Conservation (phyloP, 2,113 vertebrate species). For the Epinephelus moara region DNA sequence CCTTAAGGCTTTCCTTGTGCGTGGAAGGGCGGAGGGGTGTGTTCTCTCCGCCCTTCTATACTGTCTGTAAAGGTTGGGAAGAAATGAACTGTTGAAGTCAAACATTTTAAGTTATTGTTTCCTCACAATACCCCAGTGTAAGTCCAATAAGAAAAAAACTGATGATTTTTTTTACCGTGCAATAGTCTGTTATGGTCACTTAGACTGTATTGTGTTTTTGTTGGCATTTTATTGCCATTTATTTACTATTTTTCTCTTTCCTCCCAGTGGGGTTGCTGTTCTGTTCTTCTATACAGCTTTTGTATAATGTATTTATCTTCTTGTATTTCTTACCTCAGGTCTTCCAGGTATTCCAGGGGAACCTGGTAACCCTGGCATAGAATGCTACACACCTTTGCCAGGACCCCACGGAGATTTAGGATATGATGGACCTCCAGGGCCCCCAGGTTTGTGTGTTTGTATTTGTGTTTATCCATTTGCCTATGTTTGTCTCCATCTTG, state of each 20-base stretch:
- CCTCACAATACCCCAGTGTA: neutral
- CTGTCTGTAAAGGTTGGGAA: neutral
- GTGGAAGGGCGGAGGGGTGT: too few species aligned
- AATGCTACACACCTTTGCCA: neutral
- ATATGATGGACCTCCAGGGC: conserved; percentile 59
- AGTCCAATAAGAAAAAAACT: neutral
- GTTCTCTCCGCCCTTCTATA: too few species aligned
- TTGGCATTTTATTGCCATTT: neutral
- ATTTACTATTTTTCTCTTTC: neutral
- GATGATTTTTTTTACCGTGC: too few species aligned
- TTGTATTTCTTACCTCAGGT: conserved; percentile 47
- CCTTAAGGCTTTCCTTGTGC: too few species aligned
- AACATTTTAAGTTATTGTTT: neutral
- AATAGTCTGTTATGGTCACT: too few species aligned
- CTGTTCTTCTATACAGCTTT: neutral
- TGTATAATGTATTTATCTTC: neutral
- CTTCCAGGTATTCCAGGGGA: conserved; percentile 46
- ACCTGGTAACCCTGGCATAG: conserved; percentile 44
- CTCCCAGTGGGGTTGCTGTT: neutral
- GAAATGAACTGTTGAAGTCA: neutral
- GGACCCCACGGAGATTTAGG: conserved; percentile 58
- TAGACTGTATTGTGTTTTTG: neutral
- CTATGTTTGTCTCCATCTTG: neutral
- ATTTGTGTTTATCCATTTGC: neutral
- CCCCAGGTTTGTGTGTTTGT: conserved; percentile 16